A percentile compares a stretch with the other conserved stretches of the same genome.
Evolutionary conservation across 2,797 vertebrate genomes (phyloP).

Genomic region (Margarornis squamiger): DNA sequence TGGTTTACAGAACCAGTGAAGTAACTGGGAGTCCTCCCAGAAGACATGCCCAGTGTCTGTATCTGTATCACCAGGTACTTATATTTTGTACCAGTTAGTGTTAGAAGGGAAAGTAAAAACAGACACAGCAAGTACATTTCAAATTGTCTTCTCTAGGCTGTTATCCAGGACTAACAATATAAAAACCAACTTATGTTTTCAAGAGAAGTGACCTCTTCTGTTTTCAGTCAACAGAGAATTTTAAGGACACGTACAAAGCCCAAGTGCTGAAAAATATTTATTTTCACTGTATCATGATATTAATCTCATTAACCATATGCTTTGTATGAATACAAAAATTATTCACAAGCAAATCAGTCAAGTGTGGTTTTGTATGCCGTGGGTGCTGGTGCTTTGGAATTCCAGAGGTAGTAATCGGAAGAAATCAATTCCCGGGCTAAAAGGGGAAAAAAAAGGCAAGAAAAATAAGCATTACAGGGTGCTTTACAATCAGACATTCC

Average conservation of each 20-base stretch:
- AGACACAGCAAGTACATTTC: background rate
- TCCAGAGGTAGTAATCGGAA: constrained; percentile 95
- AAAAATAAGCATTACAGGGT: constrained; percentile 29
- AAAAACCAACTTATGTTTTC: background rate
- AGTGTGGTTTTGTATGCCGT: constrained; percentile 72
- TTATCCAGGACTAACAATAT: background rate
- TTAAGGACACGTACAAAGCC: background rate
- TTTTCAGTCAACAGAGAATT: background rate
- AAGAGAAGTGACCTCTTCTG: background rate
- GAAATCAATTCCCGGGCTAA: constrained; percentile 90
- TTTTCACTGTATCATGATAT: background rate
- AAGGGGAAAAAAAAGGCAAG: constrained; percentile 8
- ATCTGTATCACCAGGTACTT: background rate
- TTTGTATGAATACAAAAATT: constrained; percentile 26
- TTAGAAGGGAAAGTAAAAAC: background rate
- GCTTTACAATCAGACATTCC: constrained; percentile 17
- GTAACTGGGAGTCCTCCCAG: background rate
- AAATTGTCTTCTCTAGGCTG: background rate
- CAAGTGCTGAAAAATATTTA: constrained; percentile 34
- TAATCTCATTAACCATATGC: background rate
- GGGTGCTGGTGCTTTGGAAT: constrained; percentile 89
- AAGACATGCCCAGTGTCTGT: background rate
- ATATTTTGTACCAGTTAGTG: background rate
- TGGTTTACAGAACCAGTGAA: background rate
- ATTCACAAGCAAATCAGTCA: constrained; percentile 30